Percentiles rank a stretch among this genome's conserved stretches.
Conservation (phyloP, 1,140 invertebrate genomes). For the Laupala kohalensis region DNA sequence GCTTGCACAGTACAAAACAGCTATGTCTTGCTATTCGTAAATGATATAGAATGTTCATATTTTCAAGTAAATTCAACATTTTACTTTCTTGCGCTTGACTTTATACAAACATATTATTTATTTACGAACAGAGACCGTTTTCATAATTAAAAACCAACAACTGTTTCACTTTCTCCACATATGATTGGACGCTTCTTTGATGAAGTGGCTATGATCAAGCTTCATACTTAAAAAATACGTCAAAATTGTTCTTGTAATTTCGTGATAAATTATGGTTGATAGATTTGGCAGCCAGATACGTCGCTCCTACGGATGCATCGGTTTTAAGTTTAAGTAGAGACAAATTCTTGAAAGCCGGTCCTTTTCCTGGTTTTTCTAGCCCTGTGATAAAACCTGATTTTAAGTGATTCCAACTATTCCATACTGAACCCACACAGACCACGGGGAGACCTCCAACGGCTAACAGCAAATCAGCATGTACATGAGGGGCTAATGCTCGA, state of each 20-base stretch:
- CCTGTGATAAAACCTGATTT: slow-evolving; percentile 50
- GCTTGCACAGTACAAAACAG: too few relatives aligned
- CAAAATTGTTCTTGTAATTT: slow-evolving; percentile 38
- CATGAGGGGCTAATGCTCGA: slow-evolving; percentile 54
- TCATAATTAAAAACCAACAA: too few relatives aligned
- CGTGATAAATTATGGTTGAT: slow-evolving; percentile 32
- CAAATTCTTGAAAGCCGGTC: slow-evolving; percentile 35
- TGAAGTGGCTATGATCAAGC: too few relatives aligned
- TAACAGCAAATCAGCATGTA: slow-evolving; percentile 37
- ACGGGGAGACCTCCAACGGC: slow-evolving; percentile 55
- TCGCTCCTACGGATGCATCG: slow-evolving; percentile 57
- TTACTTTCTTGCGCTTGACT: too few relatives aligned
- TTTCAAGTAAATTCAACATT: too few relatives aligned
- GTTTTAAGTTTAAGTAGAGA: slow-evolving; percentile 48
- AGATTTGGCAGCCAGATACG: slow-evolving; percentile 54
- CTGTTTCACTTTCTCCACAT: too few relatives aligned
- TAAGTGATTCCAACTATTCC: slow-evolving; percentile 80
- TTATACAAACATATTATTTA: too few relatives aligned
- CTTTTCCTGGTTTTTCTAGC: slow-evolving; percentile 29
- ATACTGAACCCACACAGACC: slow-evolving; percentile 90
- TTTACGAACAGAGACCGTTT: too few relatives aligned
- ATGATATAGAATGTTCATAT: too few relatives aligned
- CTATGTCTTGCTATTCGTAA: too few relatives aligned
- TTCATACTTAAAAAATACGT: slow-evolving; percentile 36
- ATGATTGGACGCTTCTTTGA: too few relatives aligned